Percentiles rank a stretch among this genome's conserved stretches.
These are phyloP conservation scores for Myanophis thanlyinensis DNA, from an alignment of 2,113 vertebrate species.

Conservation along the genomic window DNA sequence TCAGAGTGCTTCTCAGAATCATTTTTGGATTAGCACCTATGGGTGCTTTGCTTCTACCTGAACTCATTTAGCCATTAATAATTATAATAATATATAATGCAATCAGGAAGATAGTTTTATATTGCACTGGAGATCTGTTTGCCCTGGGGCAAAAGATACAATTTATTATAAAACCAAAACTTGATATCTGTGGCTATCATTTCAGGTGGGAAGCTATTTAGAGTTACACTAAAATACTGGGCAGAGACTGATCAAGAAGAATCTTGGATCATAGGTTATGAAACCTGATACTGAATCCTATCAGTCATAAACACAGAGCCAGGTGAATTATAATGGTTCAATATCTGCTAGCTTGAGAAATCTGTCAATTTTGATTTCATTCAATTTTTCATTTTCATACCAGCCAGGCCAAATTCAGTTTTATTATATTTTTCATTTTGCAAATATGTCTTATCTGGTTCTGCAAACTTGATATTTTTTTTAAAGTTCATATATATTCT, in stretches of 20 bases:
- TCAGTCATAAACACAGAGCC: not conserved
- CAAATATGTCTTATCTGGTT: not conserved
- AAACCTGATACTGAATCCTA: not conserved
- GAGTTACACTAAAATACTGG: not conserved
- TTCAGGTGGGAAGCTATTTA: not conserved
- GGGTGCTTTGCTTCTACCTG: not conserved
- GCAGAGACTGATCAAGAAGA: not conserved
- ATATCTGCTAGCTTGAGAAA: not conserved
- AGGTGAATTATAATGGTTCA: not conserved
- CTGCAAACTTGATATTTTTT: not conserved
- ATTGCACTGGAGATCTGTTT: not conserved
- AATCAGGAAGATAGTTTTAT: not conserved
- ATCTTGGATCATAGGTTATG: not conserved
- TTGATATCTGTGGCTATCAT: not conserved
- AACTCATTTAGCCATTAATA: not conserved
- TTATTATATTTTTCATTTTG: not conserved
- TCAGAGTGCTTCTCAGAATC: not conserved
- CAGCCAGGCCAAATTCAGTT: not conserved
- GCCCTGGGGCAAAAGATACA: not conserved
- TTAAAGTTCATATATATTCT: not conserved
- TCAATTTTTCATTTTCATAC: not conserved
- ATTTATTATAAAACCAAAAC: not conserved
- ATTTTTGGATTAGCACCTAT: not conserved
- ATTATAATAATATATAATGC: not conserved
- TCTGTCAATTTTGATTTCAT: not conserved